Conservation (phyloP, 2,113 vertebrate genomes). For the Upupa epops region DNA sequence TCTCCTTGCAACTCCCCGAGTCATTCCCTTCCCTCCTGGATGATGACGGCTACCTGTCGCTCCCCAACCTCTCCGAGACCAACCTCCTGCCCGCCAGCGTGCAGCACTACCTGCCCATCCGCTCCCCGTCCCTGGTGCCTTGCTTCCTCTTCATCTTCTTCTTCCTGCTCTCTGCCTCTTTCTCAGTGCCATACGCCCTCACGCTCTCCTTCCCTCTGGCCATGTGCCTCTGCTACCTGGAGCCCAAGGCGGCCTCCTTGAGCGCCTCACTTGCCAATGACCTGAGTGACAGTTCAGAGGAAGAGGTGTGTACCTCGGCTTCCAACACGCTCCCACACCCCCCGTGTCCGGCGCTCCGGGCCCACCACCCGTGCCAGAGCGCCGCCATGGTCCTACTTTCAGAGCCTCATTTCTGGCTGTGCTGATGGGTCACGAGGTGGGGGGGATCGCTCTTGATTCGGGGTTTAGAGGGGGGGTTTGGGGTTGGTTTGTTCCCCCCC, state of each 20-base stretch:
- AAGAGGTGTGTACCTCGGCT: constrained; percentile 92
- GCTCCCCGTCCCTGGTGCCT: constrained; percentile 93
- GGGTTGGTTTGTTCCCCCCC: too few relatives aligned
- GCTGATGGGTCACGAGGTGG: constrained; percentile 68
- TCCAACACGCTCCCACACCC: constrained; percentile 75
- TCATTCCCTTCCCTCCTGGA: constrained; percentile 89
- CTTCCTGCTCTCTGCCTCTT: constrained; percentile 96
- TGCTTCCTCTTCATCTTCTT: constrained; percentile 99
- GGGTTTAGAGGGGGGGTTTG: too few relatives aligned
- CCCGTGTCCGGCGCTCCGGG: constrained; percentile 83
- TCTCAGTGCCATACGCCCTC: constrained; percentile 96
- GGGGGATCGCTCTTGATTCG: not conserved
- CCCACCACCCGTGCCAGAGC: constrained; percentile 81
- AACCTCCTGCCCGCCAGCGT: constrained; percentile 88
- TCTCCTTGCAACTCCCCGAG: constrained; percentile 97
- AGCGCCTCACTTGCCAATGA: constrained; percentile 95
- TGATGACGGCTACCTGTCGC: constrained; percentile 94
- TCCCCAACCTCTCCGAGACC: constrained; percentile 91
- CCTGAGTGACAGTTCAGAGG: constrained; percentile 99
- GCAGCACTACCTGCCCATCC: constrained; percentile 92
- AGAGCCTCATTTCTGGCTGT: constrained; percentile 93
- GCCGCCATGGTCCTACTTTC: constrained; percentile 88
- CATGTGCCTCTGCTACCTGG: constrained; percentile 99
- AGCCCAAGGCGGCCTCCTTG: constrained; percentile 98
- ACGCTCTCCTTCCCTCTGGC: constrained; percentile 98